Percentiles rank a stretch among this genome's conserved stretches.
Evolutionary conservation across 2,113 vertebrate species (phyloP).

Genomic region (Oriolus oriolus): DNA sequence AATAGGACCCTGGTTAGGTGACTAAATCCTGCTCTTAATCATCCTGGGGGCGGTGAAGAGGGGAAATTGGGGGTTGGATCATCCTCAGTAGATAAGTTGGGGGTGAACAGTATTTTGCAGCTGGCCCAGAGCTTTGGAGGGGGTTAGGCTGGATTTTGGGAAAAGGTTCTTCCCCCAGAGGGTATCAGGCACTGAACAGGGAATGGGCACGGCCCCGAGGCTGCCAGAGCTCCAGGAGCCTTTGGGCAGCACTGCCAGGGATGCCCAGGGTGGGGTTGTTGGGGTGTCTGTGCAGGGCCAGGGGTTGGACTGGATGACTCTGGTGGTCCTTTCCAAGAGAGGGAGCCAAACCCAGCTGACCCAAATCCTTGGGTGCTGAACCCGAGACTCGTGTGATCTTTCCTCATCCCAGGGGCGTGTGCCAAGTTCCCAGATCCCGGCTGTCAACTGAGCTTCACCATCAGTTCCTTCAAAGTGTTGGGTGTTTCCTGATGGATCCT

Average conservation of each 20-base stretch:
- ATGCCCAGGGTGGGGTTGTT: not conserved
- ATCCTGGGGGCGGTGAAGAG: slow-evolving; percentile 19
- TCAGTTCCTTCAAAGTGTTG: not conserved
- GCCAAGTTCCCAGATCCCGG: not conserved
- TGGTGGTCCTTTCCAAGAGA: not conserved
- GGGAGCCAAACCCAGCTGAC: not conserved
- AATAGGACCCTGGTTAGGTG: slow-evolving; percentile 29
- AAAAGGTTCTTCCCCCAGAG: not conserved
- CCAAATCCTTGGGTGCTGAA: not conserved
- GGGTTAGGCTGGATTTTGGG: not conserved
- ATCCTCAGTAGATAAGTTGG: not conserved
- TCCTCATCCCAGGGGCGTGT: accelerated
- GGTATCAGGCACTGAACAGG: not conserved
- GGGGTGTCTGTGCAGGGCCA: not conserved
- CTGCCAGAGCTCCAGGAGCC: not conserved
- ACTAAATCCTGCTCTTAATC: slow-evolving; percentile 50
- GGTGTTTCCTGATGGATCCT: not conserved
- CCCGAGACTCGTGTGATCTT: accelerated
- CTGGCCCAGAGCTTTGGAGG: not conserved
- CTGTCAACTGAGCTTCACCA: accelerated
- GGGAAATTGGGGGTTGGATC: not conserved
- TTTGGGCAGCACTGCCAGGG: not conserved
- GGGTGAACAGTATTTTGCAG: not conserved
- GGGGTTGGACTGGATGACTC: not conserved
- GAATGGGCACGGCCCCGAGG: not conserved